A percentile compares a stretch with the other conserved stretches of the same genome.
Conservation (phyloP, 1,140 invertebrate species). For the Scylla paramamosain region DNA sequence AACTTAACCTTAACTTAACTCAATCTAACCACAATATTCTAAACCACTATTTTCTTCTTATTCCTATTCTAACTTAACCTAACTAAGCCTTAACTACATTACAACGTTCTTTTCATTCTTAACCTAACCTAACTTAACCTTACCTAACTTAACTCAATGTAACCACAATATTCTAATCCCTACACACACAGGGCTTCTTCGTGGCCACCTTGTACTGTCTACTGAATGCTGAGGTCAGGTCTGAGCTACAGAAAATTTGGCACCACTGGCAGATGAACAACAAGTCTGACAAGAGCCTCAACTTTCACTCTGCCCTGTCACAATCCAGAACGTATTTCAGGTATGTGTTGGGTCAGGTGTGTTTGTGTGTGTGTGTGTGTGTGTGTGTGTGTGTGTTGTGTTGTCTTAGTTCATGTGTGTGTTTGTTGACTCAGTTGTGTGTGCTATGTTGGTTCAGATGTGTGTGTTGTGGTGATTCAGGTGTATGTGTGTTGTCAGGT, state of each 20-base stretch:
- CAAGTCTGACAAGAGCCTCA: constrained; percentile 33
- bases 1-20: too few relatives aligned
- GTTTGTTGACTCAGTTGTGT: too few relatives aligned
- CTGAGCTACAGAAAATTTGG: constrained; percentile 68
- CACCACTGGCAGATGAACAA: constrained; percentile 63
- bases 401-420: too few relatives aligned
- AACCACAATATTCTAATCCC: not conserved
- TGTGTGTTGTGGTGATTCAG: too few relatives aligned
- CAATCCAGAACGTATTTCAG: constrained; percentile 66
- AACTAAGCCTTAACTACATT: too few relatives aligned
- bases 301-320: constrained; percentile 63
- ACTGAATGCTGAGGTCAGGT: constrained; percentile 81
- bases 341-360: not conserved
- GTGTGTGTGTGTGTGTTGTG: not conserved
- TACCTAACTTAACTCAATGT: not conserved
- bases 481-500: too few relatives aligned
- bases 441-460: too few relatives aligned
- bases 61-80: too few relatives aligned
- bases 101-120: too few relatives aligned
- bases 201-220: constrained; percentile 87
- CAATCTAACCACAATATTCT: not conserved
- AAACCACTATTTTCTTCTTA: too few relatives aligned
- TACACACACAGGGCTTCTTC: constrained; percentile 84
- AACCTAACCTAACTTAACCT: too few relatives aligned
- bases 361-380: too few relatives aligned